These are phyloP conservation scores for Leptinotarsa tumamoca DNA, from an alignment of 2,888 invertebrate genomes.

Conservation along the genomic window DNA sequence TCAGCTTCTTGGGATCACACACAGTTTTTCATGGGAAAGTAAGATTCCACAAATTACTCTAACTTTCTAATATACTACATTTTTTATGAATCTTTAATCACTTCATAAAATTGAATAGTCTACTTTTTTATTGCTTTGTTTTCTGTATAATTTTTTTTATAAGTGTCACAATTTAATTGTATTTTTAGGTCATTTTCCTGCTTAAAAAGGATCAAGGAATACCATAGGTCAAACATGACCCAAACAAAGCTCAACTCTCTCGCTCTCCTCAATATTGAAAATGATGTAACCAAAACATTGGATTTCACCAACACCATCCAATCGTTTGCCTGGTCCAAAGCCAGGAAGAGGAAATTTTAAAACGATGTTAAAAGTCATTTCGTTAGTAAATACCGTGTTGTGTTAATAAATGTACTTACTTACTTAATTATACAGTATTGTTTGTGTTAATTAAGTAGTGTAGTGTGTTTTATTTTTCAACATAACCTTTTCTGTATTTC, in stretches of 20 bases:
- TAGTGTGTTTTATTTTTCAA: neutral
- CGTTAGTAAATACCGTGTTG: conserved; percentile 1
- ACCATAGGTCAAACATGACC: conserved; percentile 1
- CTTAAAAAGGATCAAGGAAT: neutral
- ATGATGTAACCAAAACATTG: neutral
- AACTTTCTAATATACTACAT: neutral
- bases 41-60: neutral
- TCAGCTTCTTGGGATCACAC: neutral
- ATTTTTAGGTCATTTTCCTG: conserved; percentile 1
- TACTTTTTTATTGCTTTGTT: neutral
- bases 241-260: neutral
- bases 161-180: neutral
- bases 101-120: neutral
- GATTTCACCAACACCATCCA: neutral
- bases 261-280: neutral
- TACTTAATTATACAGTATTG: neutral
- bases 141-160: neutral
- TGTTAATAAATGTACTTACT: neutral
- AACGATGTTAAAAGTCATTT: neutral
- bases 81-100: neutral
- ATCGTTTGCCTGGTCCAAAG: neutral
- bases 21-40: neutral
- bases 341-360: neutral
- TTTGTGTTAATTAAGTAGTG: conserved; percentile 1
- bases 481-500: neutral